Conservation (phyloP, 1,140 invertebrate genomes). For the Physella acuta region DNA sequence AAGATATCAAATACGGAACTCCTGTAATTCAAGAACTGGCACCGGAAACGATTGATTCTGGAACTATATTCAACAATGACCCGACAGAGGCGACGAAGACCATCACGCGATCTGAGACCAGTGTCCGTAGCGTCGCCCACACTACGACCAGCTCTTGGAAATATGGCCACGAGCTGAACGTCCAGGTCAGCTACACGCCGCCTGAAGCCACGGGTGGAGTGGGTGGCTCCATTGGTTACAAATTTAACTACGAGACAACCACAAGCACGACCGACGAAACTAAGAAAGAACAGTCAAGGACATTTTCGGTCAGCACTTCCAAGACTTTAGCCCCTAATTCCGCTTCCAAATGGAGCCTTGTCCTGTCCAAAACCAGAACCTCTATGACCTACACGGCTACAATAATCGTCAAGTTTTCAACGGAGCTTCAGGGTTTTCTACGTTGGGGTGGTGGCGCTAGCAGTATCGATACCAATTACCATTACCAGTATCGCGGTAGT, state of each 20-base stretch:
- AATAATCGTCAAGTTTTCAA: neutral
- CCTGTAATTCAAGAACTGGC: neutral
- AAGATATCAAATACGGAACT: neutral
- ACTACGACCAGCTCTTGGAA: neutral
- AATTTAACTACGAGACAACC: neutral
- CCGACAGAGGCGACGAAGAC: neutral
- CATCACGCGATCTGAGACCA: neutral
- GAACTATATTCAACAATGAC: neutral
- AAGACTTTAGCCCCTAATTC: neutral
- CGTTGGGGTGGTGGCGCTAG: neutral
- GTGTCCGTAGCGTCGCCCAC: no score
- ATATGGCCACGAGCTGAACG: no score
- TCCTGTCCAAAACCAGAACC: no score
- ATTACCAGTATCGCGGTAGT: no score
- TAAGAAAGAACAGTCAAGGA: neutral
- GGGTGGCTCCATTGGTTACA: neutral
- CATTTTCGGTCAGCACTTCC: neutral
- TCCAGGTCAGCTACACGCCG: no score
- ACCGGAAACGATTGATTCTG: neutral
- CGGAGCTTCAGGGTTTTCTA: no score
- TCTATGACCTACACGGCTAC: slow-evolving; percentile 1
- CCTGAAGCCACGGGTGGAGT: neutral
- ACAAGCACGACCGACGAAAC: neutral
- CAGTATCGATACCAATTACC: no score
- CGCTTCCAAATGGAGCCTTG: neutral